Base-by-base conservation (phyloP, 2,888 invertebrate genomes). In the Mechanitis messenoides region DNA sequence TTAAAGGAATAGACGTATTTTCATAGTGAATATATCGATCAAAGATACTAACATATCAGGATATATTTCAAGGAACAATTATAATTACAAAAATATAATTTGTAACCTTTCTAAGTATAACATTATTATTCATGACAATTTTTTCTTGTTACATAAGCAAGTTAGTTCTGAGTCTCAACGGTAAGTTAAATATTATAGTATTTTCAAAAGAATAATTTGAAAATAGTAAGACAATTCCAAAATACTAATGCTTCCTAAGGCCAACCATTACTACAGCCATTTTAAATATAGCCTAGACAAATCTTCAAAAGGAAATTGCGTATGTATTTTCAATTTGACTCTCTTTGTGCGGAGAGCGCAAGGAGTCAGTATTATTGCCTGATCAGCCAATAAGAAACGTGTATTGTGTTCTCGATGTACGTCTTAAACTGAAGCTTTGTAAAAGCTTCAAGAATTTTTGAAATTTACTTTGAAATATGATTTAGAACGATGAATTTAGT, bases 281-380 rank as follows among this genome's bases (percentile, higher is more conserved):
- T 57, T 56, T 54, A 54, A 60, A 60, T 63, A 63, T 66, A 63
- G 63, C 55, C 55, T 61, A 66, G 66, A 66, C 59, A 66, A 66
- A 66, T 66, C 61, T 66, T 60, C 63, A 47, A 66, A 66, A 66
- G 66, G 63, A 63, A 66, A 66, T 66, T 66, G 61, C 63, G 63
- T 66, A 63, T 61, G 63, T 61, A 63, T 66, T 66, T 66, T 66
- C 66, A 63, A 66, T 66, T 63, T 60, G 58, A 55, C 63, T 66
- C 58, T 58, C 66, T 66, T 66, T 66, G 66, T 63, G 56, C 50
- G 33, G 53, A 55, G 53, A 57, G 56, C 57, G 47, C 45, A 50
- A 59, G 57, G 50, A 58, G 60, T 45, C 47, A 11, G 56, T 56
- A 65, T 55, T 59, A 62, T 59, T 58, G 63, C 53, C 55, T 66